Conservation (phyloP, 2,113 vertebrate genomes). For the Phalacrocorax carbo region DNA sequence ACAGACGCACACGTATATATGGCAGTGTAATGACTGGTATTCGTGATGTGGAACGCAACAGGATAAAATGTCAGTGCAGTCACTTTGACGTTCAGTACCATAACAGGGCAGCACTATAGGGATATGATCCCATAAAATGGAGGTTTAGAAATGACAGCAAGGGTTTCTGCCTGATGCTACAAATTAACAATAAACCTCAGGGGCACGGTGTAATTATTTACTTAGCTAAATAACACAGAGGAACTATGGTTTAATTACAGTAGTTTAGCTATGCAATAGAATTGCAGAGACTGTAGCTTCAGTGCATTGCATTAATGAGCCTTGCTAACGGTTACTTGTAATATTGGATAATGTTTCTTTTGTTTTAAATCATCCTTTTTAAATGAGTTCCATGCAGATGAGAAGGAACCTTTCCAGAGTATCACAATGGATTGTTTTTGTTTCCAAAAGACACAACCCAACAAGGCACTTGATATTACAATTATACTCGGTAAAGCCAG, state of each 20-base stretch:
- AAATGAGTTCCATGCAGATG: conserved; percentile 21
- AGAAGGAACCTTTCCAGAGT: conserved; percentile 42
- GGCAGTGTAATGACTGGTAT: not conserved
- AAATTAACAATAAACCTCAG: not conserved
- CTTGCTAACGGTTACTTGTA: not conserved
- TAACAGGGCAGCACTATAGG: not conserved
- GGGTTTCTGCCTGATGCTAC: not conserved
- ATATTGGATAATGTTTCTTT: conserved; percentile 34
- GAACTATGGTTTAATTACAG: conserved; percentile 55
- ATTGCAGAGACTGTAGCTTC: conserved; percentile 35
- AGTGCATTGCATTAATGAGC: conserved; percentile 34
- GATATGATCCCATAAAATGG: not conserved
- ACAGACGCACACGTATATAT: fast-evolving
- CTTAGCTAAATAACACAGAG: conserved; percentile 67
- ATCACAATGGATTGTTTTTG: not conserved
- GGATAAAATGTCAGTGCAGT: not conserved
- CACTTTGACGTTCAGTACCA: not conserved
- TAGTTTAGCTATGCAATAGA: conserved; percentile 39
- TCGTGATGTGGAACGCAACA: not conserved
- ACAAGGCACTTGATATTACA: conserved; percentile 30
- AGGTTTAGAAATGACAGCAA: not conserved
- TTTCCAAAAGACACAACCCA: conserved; percentile 34
- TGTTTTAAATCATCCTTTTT: conserved; percentile 63
- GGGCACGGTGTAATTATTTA: conserved; percentile 61
- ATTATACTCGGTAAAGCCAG: conserved; percentile 1